Evolutionary conservation across 2,888 invertebrate genomes (phyloP).

Genomic region (Oscheius sp.): DNA sequence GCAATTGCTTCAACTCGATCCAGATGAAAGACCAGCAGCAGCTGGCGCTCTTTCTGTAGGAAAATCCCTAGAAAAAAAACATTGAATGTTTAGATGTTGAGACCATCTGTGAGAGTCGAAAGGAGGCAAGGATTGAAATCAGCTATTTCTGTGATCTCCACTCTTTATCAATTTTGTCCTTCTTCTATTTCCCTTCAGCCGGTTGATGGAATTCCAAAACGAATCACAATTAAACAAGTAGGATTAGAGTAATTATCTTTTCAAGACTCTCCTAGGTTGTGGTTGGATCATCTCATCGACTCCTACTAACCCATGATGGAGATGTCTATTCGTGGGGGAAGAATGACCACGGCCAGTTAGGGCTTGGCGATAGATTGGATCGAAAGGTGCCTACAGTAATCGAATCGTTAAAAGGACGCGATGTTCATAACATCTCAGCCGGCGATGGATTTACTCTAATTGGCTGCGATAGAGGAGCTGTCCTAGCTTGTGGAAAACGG

Average conservation of each 20-base stretch:
- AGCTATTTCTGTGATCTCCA: slow-evolving; percentile 46
- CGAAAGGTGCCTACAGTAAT: slow-evolving; percentile 7
- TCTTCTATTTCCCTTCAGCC: slow-evolving; percentile 47
- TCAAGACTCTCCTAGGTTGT: slow-evolving; percentile 72
- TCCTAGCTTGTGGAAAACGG: slow-evolving; percentile 79
- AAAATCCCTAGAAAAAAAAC: background rate
- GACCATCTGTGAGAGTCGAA: slow-evolving; percentile 34
- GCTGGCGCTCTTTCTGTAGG: slow-evolving; percentile 50
- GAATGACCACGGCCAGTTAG: slow-evolving; percentile 78
- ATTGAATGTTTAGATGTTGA: slow-evolving; percentile 41
- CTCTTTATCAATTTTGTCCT: slow-evolving; percentile 61
- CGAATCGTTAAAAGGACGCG: slow-evolving; percentile 35
- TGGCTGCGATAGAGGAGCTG: slow-evolving; percentile 78
- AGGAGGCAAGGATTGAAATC: slow-evolving; percentile 36
- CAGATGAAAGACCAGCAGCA: slow-evolving; percentile 77
- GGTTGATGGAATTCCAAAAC: slow-evolving; percentile 73
- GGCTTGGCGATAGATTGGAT: slow-evolving; percentile 71
- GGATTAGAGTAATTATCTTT: background rate
- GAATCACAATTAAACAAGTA: slow-evolving; percentile 74
- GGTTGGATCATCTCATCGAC: slow-evolving; percentile 76
- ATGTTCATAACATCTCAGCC: slow-evolving; percentile 41
- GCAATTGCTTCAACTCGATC: slow-evolving; percentile 77
- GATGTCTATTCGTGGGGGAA: slow-evolving; percentile 80
- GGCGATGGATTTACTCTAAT: slow-evolving; percentile 76
- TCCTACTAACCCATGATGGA: slow-evolving; percentile 76